A percentile compares a stretch with the other conserved stretches of the same genome.
Evolutionary conservation across 2,113 vertebrate species (phyloP).

Genomic region (Planiliza haematocheilus): DNA sequence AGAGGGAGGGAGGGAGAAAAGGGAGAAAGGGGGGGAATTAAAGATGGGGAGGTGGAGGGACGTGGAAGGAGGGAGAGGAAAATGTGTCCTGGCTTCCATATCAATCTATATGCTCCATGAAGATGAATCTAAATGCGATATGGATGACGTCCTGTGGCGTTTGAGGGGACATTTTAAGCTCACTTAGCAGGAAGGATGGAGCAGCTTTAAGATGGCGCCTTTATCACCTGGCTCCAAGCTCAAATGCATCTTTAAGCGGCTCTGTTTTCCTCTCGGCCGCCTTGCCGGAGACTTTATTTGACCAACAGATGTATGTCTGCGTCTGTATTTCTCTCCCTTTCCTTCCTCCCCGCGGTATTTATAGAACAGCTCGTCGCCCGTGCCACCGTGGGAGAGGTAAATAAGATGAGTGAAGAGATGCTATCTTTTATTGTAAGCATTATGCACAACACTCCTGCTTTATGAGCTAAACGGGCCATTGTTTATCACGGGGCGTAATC

Average conservation of each 20-base stretch:
- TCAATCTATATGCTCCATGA: constrained; percentile 71
- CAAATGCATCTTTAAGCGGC: constrained; percentile 46
- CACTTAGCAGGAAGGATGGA: constrained; percentile 47
- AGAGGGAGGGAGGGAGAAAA: constrained; percentile 38
- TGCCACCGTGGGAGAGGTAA: constrained; percentile 91
- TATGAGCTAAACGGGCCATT: constrained; percentile 82
- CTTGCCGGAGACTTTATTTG: constrained; percentile 89
- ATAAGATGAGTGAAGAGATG: constrained; percentile 96
- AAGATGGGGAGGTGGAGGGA: constrained; percentile 51
- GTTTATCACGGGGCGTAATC: constrained; percentile 80
- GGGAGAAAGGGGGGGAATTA: constrained; percentile 63
- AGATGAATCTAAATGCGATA: constrained; percentile 69
- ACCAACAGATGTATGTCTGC: constrained; percentile 88
- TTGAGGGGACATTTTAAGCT: constrained; percentile 64
- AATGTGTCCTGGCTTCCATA: constrained; percentile 63
- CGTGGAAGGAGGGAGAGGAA: constrained; percentile 48
- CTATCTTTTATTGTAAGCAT: constrained; percentile 93
- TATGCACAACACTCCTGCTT: constrained; percentile 83
- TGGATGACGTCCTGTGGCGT: constrained; percentile 36
- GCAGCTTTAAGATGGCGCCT: constrained; percentile 60
- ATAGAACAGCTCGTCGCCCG: constrained; percentile 86
- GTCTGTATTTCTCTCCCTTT: constrained; percentile 80
- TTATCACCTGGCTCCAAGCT: constrained; percentile 59
- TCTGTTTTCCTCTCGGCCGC: constrained; percentile 67
- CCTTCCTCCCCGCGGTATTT: constrained; percentile 86